phyloP scores from a whole-genome alignment of 2,888 invertebrate species.

The Sycophila texana region DNA sequence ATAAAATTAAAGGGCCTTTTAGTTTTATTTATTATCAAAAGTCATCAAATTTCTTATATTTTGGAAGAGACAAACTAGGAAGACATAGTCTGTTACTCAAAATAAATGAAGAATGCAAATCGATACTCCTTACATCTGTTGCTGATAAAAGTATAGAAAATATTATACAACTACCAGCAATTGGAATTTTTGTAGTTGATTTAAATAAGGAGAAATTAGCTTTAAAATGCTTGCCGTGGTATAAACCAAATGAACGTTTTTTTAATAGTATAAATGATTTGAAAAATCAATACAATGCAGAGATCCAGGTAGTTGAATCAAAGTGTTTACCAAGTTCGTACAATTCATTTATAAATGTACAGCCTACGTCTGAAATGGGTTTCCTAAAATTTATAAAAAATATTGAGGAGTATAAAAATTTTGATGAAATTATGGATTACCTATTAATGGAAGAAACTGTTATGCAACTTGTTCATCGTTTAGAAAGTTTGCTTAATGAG shows the following conservation, averaged over 20 bases:
- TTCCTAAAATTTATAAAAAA: slow-evolving; percentile 63
- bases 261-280: slow-evolving; percentile 70
- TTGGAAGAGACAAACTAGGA: slow-evolving; percentile 91
- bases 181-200: slow-evolving; percentile 79
- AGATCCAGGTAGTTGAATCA: slow-evolving; percentile 67
- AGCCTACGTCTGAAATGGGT: slow-evolving; percentile 49
- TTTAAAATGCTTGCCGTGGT: slow-evolving; percentile 76
- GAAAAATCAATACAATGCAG: slow-evolving; percentile 67
- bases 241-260: slow-evolving; percentile 69
- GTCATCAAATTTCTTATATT: slow-evolving; percentile 80
- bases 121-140: slow-evolving; percentile 66
- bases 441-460: slow-evolving; percentile 75
- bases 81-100: slow-evolving; percentile 88
- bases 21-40: slow-evolving; percentile 87
- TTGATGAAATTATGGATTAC: slow-evolving; percentile 73
- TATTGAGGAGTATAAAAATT: slow-evolving; percentile 65
- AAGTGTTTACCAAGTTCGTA: slow-evolving; percentile 56
- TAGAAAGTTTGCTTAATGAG: slow-evolving; percentile 78
- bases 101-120: slow-evolving; percentile 68
- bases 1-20: slow-evolving; percentile 87
- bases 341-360: slow-evolving; percentile 30
- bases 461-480: slow-evolving; percentile 74
- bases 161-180: slow-evolving; percentile 81
- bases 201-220: slow-evolving; percentile 68
- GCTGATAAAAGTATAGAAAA: slow-evolving; percentile 75